A percentile compares a stretch with the other conserved stretches of the same genome.
Conservation (phyloP, 2,797 vertebrate genomes). For the Smutsia gigantea region DNA sequence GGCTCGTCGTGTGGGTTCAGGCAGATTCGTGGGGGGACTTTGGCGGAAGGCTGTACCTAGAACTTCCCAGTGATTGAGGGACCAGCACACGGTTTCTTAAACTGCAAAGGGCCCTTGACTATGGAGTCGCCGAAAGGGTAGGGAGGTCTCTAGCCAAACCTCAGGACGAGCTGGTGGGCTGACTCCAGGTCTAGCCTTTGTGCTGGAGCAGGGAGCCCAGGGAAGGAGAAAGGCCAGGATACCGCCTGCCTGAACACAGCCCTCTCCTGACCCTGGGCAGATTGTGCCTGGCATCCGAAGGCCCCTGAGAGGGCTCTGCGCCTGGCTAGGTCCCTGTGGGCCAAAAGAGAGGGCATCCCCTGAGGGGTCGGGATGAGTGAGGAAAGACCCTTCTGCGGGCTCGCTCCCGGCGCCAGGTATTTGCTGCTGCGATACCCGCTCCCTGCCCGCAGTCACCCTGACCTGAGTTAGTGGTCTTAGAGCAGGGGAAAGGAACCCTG, state of each 20-base stretch:
- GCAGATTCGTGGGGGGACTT: background rate
- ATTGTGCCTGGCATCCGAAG: background rate
- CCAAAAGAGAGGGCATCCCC: background rate
- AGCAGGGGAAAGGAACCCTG: background rate
- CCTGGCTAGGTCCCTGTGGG: background rate
- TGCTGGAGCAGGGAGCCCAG: background rate
- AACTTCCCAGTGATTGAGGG: conserved; percentile 8
- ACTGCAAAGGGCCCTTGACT: background rate
- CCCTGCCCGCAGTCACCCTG: background rate
- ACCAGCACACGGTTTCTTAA: background rate
- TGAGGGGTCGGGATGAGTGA: background rate
- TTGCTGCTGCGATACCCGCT: background rate
- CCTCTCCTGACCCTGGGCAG: background rate
- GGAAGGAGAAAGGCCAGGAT: background rate
- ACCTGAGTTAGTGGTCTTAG: background rate
- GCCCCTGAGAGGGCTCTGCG: background rate
- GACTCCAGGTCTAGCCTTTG: background rate
- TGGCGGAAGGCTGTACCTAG: background rate
- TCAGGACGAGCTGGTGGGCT: background rate
- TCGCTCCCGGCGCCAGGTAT: background rate
- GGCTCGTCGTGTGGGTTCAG: background rate
- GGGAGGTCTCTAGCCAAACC: background rate
- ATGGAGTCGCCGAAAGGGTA: background rate
- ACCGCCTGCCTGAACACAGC: background rate
- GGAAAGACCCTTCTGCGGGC: background rate